Conservation (phyloP, 2,888 invertebrate species). For the Netelia virgata region DNA sequence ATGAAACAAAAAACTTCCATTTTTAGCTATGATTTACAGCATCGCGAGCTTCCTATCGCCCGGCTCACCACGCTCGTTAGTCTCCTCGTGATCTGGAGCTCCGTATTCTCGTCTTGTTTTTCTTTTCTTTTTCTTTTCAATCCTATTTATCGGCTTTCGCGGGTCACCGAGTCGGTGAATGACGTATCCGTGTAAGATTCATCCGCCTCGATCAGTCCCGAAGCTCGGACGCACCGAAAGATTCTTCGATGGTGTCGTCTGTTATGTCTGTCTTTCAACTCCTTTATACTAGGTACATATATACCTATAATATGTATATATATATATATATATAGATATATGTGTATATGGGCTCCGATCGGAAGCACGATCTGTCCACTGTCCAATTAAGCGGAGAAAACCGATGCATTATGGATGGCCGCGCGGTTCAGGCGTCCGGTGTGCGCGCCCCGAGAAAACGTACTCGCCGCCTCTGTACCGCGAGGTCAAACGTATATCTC, state of each 20-base stretch:
- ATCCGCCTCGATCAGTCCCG: too few relatives aligned
- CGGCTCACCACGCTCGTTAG: neutral
- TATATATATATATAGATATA: conserved; percentile 9
- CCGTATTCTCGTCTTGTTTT: too few relatives aligned
- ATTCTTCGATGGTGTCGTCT: neutral
- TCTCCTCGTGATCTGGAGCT: too few relatives aligned
- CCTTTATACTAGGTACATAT: conserved; percentile 36
- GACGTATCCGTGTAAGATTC: too few relatives aligned
- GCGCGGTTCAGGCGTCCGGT: conserved; percentile 58
- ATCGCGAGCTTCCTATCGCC: neutral
- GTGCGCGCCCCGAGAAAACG: conserved; percentile 57
- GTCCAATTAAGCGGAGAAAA: conserved; percentile 78
- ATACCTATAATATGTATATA: conserved; percentile 19
- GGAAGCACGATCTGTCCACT: conserved; percentile 71
- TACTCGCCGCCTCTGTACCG: conserved; percentile 53
- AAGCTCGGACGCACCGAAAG: neutral
- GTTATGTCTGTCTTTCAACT: conserved; percentile 31
- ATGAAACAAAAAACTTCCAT: conserved; percentile 17
- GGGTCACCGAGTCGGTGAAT: too few relatives aligned
- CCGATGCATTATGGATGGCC: conserved; percentile 79
- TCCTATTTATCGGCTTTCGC: too few relatives aligned
- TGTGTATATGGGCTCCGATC: conserved; percentile 47
- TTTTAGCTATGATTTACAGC: conserved; percentile 45
- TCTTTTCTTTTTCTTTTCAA: too few relatives aligned
- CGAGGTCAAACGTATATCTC: conserved; percentile 63